Base-by-base conservation (phyloP, 2,797 vertebrate genomes). In the Pseudochaenichthys georgianus region DNA sequence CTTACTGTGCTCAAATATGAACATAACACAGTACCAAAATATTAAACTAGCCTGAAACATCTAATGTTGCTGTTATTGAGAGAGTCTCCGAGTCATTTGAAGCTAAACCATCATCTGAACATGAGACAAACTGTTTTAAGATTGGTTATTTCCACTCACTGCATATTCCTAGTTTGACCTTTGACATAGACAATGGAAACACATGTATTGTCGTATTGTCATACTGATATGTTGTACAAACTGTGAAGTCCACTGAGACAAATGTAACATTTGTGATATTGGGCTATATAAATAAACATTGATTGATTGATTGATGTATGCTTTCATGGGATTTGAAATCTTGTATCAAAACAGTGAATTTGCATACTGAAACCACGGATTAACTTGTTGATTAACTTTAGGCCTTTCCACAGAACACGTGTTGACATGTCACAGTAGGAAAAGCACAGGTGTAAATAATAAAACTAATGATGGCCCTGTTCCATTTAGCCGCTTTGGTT, bases 401-500 rank as follows among this genome's bases (percentile, higher is more conserved):
- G 15, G n/a, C 7, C 53, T 43, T 45, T 38, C 8, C 34, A 38
- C 34, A 38, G 2, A 38, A 38, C 34, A 53, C 13, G 34, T 21
- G 21, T 47, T 55, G 31, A 16, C 31, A 48, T 48, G 61, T 53
- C 28, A 46, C 9, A 65, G 42, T 15, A 54, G 53, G 13, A 43
- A 19, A 54, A 70, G 15, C 47, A 47, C 2, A 28, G 1, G 17
- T n/a, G 8, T 50, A 31, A 46, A 64, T 60, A 43, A 48, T 54
- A 13, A 46, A 64, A 47, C n/a, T 0, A 47, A 52, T 38, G 6
- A 61, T 58, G 48, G 41, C 16, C 42, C 38, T 65, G 43, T 48
- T 70, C 55, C 41, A 75, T 70, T 75, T 19, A 43, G 62, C 64
- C 51, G 10, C 28, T 80, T 46, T 31, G 46, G 19, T 55, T 34